Evolutionary conservation across 2,797 vertebrate genomes (phyloP), one percentile per base, ranked within the genome.

Genomic region (Geotrypetes seraphini): DNA sequence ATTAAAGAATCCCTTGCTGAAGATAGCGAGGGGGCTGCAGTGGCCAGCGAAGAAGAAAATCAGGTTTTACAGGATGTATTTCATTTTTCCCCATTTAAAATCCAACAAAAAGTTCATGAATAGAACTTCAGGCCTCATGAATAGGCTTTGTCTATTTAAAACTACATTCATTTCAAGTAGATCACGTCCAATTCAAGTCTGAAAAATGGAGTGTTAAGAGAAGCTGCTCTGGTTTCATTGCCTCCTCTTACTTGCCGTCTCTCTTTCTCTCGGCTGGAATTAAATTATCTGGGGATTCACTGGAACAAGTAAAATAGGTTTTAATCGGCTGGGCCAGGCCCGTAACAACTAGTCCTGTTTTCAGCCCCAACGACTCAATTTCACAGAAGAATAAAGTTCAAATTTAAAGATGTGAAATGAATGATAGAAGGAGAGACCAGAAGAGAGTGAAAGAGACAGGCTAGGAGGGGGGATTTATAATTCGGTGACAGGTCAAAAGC

Each of bases 161-260:
- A 55, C 49, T 50, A 53, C 29, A 60, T 53, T 58, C 31, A 50
- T 40, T 59, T 58, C 43, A 39, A 55, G 33, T 16, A 36, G 29
- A 47, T 50, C 39, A 56, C 35, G 47, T 45, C 53, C 60, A 42
- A 58, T 62, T 68, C 66, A 57, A 60, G 62, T 51, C 53, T 12
- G 31, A 50, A 53, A 64, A 46, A 2, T 55, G 51, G 51, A 46
- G 53, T 28, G 43, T 60, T n/a, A 54, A 57, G 45, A 60, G 54
- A 56, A 56, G 41, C 45, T 33, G 50, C 3, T 15, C 35, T 24
- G 24, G 49, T 21, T 33, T 28, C 0, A 10, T 31, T 53, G 47
- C 55, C 60, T 47, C 12, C n/a, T 41, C 24, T 24, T 35, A 20
- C 31, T 25, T 33, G 31, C 28, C 17, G 47, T 28, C 18, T 46